Base-by-base conservation (phyloP, 1,140 invertebrate genomes). In the Aplysia californica region DNA sequence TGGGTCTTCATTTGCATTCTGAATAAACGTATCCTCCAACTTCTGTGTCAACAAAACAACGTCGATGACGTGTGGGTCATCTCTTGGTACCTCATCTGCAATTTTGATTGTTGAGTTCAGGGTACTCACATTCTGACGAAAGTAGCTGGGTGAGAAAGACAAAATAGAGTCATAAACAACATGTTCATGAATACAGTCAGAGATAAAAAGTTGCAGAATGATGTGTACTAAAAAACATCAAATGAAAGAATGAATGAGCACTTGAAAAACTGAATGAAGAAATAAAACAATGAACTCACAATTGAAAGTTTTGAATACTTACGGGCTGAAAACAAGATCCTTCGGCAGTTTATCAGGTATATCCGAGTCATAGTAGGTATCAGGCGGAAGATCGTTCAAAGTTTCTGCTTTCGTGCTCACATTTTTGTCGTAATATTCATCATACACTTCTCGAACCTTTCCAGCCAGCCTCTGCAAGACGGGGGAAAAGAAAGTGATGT, bases 81-180 rank as follows among this genome's bases (percentile, higher is more conserved):
- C 84, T 59, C 90, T 77, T 0, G 90, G 90, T 29, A 91, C 89
- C 74, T 91, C 89, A 80, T 91, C 90, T 18, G 90, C 86, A 41
- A 91, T 90, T 79, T 91, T 91, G 23, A 91, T 85, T 31, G 89
- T 88, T 1, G 88, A 89, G 29, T 84, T 79, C 3, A 83, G 79
- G 64, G 79, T 81, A 66, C 87, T 90, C 1, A 91, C 89, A 58
- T 84, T 80, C 78, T 90, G 89, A 64, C 88, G 88, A 76, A 90
- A 91, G 70, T 90, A 89, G 15, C 88, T 89, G 74, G 31, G 38
- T 38, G 3, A 55, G 26, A 64, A 29, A 61, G 26, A 61, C 29
- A 31, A 31, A 61, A 61, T 15, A 15, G 44, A n/a, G 44, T 50
- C n/a, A 15, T 50, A n/a, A n/a, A n/a, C n/a, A n/a, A n/a, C n/a